These are phyloP conservation scores for Drosophila sordidula DNA, from an alignment of 2,888 invertebrate genomes.

Conservation along the genomic window DNA sequence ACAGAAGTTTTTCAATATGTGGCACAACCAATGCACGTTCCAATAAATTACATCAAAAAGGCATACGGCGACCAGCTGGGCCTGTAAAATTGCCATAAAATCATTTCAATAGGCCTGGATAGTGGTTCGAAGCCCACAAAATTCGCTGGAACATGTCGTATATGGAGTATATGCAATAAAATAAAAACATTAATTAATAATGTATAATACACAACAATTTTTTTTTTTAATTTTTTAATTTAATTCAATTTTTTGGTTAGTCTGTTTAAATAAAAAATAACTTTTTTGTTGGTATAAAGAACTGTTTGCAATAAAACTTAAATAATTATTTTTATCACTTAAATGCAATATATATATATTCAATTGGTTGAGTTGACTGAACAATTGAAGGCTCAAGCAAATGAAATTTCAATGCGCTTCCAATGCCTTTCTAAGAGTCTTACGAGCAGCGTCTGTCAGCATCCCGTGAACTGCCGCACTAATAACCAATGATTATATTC, in stretches of 20 bases:
- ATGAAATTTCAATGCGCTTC: slow-evolving; percentile 1
- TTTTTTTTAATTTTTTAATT: too few relatives aligned
- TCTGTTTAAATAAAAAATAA: too few relatives aligned
- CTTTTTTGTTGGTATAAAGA: too few relatives aligned
- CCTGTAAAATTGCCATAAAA: slow-evolving; percentile 20
- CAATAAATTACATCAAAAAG: slow-evolving; percentile 66
- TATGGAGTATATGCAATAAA: too few relatives aligned
- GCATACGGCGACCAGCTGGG: slow-evolving; percentile 21
- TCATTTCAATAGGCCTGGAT: slow-evolving; percentile 1
- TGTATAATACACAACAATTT: background rate
- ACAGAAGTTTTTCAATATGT: slow-evolving; percentile 40
- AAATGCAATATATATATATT: too few relatives aligned
- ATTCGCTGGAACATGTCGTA: background rate
- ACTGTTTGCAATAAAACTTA: too few relatives aligned
- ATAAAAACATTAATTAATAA: too few relatives aligned
- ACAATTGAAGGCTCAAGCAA: background rate
- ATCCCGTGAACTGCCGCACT: slow-evolving; percentile 8
- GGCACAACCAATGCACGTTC: slow-evolving; percentile 60
- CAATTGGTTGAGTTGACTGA: too few relatives aligned
- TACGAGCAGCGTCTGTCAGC: background rate
- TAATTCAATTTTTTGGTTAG: too few relatives aligned
- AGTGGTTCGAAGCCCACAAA: background rate
- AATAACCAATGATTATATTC: slow-evolving; percentile 51
- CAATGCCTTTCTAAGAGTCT: background rate
- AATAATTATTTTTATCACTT: too few relatives aligned